These are phyloP conservation scores for Abramis brama DNA, from an alignment of 2,113 vertebrate genomes.

Conservation along the genomic window DNA sequence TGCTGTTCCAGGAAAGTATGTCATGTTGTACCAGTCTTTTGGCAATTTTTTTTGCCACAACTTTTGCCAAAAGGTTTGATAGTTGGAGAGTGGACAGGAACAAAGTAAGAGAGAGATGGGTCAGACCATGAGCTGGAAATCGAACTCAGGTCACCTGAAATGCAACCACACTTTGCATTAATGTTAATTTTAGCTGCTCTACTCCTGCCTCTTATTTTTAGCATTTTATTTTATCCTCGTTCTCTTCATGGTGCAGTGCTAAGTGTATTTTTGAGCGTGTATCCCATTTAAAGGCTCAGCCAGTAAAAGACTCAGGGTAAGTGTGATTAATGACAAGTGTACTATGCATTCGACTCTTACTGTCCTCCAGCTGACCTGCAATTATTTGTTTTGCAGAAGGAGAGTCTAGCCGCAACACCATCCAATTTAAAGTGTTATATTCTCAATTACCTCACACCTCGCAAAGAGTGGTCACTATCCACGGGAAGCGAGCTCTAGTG, in stretches of 20 bases:
- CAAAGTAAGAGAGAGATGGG: not conserved
- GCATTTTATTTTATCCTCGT: not conserved
- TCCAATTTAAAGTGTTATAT: conserved; percentile 37
- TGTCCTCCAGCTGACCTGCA: conserved; percentile 42
- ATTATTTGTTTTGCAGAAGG: conserved; percentile 37
- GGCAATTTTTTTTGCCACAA: not conserved
- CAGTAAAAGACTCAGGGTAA: not conserved
- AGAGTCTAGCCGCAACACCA: conserved; percentile 20
- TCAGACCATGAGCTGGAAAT: not conserved
- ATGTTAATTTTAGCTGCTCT: conserved; percentile 23
- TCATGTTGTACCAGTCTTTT: not conserved
- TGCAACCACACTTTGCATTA: not conserved
- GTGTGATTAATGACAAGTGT: conserved; percentile 39
- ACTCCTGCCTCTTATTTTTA: not conserved
- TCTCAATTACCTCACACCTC: conserved; percentile 26
- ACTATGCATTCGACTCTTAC: not conserved
- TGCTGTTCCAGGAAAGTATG: too few species aligned
- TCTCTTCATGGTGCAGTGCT: not conserved
- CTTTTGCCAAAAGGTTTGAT: not conserved
- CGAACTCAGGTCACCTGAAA: not conserved
- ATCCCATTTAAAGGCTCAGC: conserved; percentile 26
- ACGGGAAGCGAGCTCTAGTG: not conserved
- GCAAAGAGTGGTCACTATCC: not conserved
- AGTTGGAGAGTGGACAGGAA: not conserved
- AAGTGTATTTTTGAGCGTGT: conserved; percentile 6